Evolutionary conservation across 2,113 vertebrate genomes (phyloP).

Genomic region (Chaenogobius annularis): DNA sequence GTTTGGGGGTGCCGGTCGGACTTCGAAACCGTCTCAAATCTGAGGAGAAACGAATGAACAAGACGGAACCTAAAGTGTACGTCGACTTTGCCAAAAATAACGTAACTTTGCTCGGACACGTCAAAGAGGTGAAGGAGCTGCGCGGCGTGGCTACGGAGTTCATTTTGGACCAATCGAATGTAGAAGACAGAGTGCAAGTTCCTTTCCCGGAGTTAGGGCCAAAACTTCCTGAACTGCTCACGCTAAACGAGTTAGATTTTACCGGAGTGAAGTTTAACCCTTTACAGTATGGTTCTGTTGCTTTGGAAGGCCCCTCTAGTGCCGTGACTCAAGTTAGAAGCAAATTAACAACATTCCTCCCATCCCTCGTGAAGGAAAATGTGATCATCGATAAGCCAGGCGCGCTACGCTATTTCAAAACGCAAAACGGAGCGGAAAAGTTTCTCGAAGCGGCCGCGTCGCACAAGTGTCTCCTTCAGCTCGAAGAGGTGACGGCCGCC

Average conservation of each 20-base stretch:
- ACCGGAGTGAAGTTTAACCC: slow-evolving; percentile 40
- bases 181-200: slow-evolving; percentile 26
- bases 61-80: slow-evolving; percentile 13
- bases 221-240: slow-evolving; percentile 38
- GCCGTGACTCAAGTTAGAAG: slow-evolving; percentile 43
- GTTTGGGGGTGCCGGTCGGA: slow-evolving; percentile 7
- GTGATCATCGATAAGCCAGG: slow-evolving; percentile 51
- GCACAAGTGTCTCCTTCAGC: slow-evolving; percentile 49
- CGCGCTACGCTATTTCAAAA: slow-evolving; percentile 48
- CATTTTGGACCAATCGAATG: slow-evolving; percentile 29
- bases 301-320: slow-evolving; percentile 40
- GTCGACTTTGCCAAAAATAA: slow-evolving; percentile 3
- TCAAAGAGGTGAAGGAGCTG: slow-evolving; percentile 38
- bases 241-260: slow-evolving; percentile 25
- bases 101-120: slow-evolving; percentile 44
- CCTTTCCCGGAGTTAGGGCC: slow-evolving; percentile 42
- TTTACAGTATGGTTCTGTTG: slow-evolving; percentile 15
- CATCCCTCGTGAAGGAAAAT: slow-evolving; percentile 36
- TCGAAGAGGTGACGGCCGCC: background rate
- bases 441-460: slow-evolving; percentile 16
- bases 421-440: slow-evolving; percentile 29
- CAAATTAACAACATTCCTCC: slow-evolving; percentile 32
- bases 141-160: slow-evolving; percentile 24
- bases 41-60: slow-evolving; percentile 33
- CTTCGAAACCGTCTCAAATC: slow-evolving; percentile 35